A percentile compares a stretch with the other conserved stretches of the same genome.
Conservation (phyloP, 2,888 invertebrate species). For the Himalopsyche japonica region DNA sequence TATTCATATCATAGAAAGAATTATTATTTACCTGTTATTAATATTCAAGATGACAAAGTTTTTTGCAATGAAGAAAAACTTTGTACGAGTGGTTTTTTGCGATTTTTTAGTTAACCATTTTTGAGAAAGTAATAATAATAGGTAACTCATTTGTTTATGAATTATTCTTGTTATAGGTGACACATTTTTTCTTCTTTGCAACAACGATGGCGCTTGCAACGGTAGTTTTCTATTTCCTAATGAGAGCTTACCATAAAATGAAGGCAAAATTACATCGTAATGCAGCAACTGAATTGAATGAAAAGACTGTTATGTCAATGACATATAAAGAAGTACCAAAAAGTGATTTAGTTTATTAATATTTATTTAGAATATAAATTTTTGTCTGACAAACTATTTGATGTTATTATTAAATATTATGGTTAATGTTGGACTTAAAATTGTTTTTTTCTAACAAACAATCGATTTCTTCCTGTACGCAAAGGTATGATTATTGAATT, state of each 20-base stretch:
- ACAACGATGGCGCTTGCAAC: slow-evolving; percentile 75
- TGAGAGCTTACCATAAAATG: slow-evolving; percentile 45
- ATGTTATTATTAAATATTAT: not conserved
- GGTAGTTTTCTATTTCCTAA: slow-evolving; percentile 69
- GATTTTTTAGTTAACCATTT: no score
- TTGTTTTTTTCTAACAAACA: no score
- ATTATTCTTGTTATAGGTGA: slow-evolving; percentile 60
- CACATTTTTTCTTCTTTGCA: slow-evolving; percentile 80
- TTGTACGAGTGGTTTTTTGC: no score
- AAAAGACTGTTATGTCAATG: not conserved
- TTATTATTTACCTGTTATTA: no score
- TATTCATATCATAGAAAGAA: no score
- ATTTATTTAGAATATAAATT: not conserved
- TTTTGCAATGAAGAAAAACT: no score
- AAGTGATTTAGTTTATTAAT: not conserved
- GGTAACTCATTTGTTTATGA: no score
- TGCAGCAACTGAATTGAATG: not conserved
- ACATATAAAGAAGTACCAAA: not conserved
- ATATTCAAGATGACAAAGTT: no score
- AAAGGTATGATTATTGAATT: no score
- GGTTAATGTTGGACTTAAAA: no score
- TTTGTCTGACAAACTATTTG: not conserved
- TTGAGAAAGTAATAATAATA: no score
- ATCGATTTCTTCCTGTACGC: no score
- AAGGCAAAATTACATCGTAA: not conserved